phyloP scores from a whole-genome alignment of 2,797 vertebrate species.

The Phataginus tricuspis region DNA sequence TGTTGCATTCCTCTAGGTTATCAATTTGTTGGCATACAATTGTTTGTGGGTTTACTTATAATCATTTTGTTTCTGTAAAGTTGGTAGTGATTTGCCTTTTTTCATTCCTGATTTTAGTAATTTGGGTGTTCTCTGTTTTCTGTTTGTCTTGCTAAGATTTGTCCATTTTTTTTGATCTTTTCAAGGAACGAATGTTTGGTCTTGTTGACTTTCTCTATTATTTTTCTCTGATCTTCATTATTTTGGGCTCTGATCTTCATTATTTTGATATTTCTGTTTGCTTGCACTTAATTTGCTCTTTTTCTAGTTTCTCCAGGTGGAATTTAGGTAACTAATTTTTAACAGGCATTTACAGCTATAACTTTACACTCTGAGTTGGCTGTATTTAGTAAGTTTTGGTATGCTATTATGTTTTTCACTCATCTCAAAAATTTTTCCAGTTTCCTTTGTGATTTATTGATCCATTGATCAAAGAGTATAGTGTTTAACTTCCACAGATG shows the following conservation, averaged over 20 bases:
- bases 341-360: neutral
- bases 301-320: constrained; percentile 13
- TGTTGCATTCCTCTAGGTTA: neutral
- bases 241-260: neutral
- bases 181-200: neutral
- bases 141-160: neutral
- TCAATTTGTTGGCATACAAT: neutral
- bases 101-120: neutral
- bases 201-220: neutral
- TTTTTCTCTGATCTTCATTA: neutral
- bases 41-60: neutral
- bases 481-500: neutral
- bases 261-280: neutral
- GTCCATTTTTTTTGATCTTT: neutral
- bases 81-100: neutral
- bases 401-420: neutral
- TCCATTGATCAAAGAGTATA: neutral
- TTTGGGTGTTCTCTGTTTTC: neutral
- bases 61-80: neutral
- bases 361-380: neutral
- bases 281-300: neutral
- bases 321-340: neutral
- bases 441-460: neutral
- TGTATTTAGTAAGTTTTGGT: neutral
- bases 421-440: neutral